Evolutionary conservation across 1,140 invertebrate genomes (phyloP), one percentile per base, ranked within the genome.

Genomic region (Pectinophora gossypiella): DNA sequence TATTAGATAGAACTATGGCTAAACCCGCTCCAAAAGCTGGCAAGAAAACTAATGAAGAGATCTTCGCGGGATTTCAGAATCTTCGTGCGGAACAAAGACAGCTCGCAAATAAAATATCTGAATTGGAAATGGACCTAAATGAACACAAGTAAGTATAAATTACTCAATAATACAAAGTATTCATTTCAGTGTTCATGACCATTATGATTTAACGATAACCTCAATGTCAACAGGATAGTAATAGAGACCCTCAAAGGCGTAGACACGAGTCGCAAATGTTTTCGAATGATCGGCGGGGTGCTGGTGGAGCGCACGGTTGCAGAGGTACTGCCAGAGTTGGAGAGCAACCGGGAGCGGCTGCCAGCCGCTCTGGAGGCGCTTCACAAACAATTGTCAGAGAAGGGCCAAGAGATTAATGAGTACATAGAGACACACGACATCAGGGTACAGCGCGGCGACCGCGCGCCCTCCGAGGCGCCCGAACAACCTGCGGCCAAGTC

Each of bases 381-480:
- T 10, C 94, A 93, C 45, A 93, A 94, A 44, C 94, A 98, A 79
- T 85, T 98, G 10, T 89, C 92, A 23, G 92, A 93, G 59, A 99
- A 98, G 88, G 97, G 97, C 3, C 86, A 91, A 45, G 96, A 98
- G 87, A 94, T 99, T 23, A 97, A 98, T 77, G 94, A 97, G 60
- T 99, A 95, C 82, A 96, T 96, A 76, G 95, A 97, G 73, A 94
- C 95, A 67, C 91, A 98, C 72, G 96, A 97, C 77, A 97, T 99
- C 64, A 91, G 89, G 72, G 91, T 95, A 64, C 90, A 91, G 66
- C 93, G 92, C 0, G 88, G 91, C 49, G 92, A 93, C 64, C 87
- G 77, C 55, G 87, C 76, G 54, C 70, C 60, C 48, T 59, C 85
- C 20, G 63, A 67, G 3, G 61, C 64, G 15, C 52, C 59, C 3